Conservation (phyloP, 2,888 invertebrate species). For the Ligdia adustata region DNA sequence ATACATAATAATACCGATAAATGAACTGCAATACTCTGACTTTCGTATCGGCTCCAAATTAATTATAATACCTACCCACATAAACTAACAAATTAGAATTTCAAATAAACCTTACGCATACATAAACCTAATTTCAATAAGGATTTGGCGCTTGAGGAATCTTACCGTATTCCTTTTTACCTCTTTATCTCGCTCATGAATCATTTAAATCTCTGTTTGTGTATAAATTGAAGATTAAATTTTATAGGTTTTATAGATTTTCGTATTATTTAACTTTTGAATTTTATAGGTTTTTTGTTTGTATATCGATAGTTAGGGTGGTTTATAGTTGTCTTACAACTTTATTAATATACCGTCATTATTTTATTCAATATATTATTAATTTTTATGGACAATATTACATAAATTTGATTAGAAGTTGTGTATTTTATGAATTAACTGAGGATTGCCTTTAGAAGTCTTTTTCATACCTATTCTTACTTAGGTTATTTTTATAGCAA, state of each 20-base stretch:
- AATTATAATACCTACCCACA: conserved; percentile 9
- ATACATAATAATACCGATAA: too few relatives aligned
- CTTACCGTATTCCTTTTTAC: conserved; percentile 1
- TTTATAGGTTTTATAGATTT: too few relatives aligned
- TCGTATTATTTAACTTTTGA: too few relatives aligned
- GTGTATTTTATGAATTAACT: too few relatives aligned
- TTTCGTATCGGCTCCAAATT: conserved; percentile 3
- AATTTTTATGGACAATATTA: too few relatives aligned
- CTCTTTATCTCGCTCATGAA: conserved; percentile 12
- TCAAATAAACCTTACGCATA: conserved; percentile 11
- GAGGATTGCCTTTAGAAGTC: too few relatives aligned
- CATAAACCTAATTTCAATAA: conserved; percentile 11
- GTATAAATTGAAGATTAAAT: conserved; percentile 6
- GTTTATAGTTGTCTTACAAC: background rate
- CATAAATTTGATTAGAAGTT: too few relatives aligned
- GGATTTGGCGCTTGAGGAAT: conserved; percentile 12
- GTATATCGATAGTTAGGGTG: background rate
- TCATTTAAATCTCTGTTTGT: conserved; percentile 9
- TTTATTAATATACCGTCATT: too few relatives aligned
- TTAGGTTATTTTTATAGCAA: too few relatives aligned
- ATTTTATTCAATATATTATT: too few relatives aligned
- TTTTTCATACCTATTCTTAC: too few relatives aligned
- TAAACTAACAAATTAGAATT: conserved; percentile 16
- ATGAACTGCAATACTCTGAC: too few relatives aligned
- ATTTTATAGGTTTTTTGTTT: conserved; percentile 3